Base-by-base conservation (phyloP, 2,113 vertebrate species). In the Hiodon alosoides region DNA sequence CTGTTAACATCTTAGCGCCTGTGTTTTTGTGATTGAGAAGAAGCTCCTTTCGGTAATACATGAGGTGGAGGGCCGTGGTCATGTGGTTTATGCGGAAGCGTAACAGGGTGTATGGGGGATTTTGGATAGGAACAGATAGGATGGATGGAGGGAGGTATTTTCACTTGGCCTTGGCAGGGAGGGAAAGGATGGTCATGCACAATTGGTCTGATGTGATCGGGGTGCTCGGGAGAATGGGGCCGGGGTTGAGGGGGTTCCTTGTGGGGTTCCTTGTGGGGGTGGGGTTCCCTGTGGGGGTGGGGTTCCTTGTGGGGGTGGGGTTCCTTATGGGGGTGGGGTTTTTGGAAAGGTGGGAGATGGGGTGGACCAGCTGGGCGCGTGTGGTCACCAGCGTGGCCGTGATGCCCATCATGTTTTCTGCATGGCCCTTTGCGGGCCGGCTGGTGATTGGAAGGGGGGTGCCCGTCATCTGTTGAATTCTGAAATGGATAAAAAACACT, bases 121-220 rank as follows among this genome's bases (percentile, higher is more conserved):
- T 51, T 77, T 69, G 81, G 79, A 14, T 81, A 79, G 11, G 81
- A 73, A 11, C 79, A 83, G 61, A 82, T 83, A 31, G 82, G 82
- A 61, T 83, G 62, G 53, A 81, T 78, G n/a, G 75, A 71, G 6
- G 78, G 81, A 8, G 72, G 77, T 17, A 78, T 83, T 80, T 79
- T 79, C 9, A 73, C 77, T 68, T 72, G 74, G 31, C 80, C 77
- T 14, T 76, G 79, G 51, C 80, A 82, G 7, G 69, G 73, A 51
- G 17, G 74, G n/a, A 76, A 77, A n/a, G 69, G 61, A 48, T 10
- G 31, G 50, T 4, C 8, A 53, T 52, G 67, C 31, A 31, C 31
- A 31, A 31, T 31, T 31, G 31, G 31, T 31, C 31, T 31, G 31
- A 31, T 31, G 31, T 0, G 31, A 31, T 31, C 31, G 31, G 31